Evolutionary conservation across 1,140 invertebrate genomes (phyloP), one percentile per base, ranked within the genome.

Genomic region (Eufriesea mexicana): DNA sequence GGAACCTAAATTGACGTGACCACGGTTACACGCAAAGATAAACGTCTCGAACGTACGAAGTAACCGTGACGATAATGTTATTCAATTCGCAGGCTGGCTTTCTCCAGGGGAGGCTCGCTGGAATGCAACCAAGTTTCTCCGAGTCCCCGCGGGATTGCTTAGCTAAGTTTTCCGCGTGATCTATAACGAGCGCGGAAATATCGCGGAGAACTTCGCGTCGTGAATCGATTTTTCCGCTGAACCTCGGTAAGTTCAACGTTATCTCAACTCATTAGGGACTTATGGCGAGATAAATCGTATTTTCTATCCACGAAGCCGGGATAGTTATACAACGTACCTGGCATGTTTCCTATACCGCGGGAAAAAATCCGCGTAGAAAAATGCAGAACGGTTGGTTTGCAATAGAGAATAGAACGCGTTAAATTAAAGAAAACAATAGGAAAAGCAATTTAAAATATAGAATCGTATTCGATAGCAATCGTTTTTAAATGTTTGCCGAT

Each of bases 1-100:
- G 77, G 77, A 70, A 83, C 83, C 62, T 42, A 79, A 79, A 90
- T 90, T 91, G 91, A 90, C 87, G 82, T 83, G 49, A 57, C 75
- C 25, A 9, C 47, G 42, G 18, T 70, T 57, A 68, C 57, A 5
- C 57, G 55, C 28, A 16, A 57, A 64, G 64, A 83, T 59, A 79
- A 73, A 64, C 55, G 55, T 67, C 49, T 42, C 42, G 25, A 55
- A 67, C 47, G 71, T 35, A 57, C 42, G 45, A 28, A 70, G 68
- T 35, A 54, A 55, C 5, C 20, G 64, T 51, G 81, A 76, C 28
- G 74, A 78, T 64, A 76, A 62, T 79, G 68, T 84, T 84, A 79
- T 71, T 79, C 51, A 35, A 64, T 73, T 66, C 8, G 23, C 47
- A 59, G 42, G 45, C 54, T 28, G 20, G 25, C 28, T 73, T 57